phyloP scores from a whole-genome alignment of 2,113 vertebrate genomes.

The Andinoacara biseriatus region DNA sequence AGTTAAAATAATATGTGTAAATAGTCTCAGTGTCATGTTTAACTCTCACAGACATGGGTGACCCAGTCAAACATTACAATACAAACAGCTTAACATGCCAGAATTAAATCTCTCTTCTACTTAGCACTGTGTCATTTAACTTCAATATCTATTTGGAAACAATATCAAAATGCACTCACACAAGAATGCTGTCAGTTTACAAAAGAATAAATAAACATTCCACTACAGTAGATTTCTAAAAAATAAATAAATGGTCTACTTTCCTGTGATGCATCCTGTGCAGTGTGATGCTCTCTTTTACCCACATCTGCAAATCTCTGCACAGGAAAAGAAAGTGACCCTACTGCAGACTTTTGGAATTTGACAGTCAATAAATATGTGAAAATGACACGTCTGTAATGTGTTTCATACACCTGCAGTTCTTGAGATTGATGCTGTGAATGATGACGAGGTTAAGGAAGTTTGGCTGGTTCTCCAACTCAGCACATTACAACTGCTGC shows the following conservation, averaged over 20 bases:
- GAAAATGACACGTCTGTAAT: background rate
- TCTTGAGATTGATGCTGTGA: background rate
- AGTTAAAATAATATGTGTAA: background rate
- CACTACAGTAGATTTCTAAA: background rate
- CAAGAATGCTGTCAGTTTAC: background rate
- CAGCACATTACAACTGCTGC: too few relatives aligned
- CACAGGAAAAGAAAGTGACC: background rate
- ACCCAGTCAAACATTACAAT: background rate
- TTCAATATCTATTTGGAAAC: background rate
- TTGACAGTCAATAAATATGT: background rate
- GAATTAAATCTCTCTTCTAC: background rate
- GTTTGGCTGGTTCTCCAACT: too few relatives aligned
- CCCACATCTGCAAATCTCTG: background rate
- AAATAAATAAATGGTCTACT: rapidly evolving
- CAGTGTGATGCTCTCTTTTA: background rate
- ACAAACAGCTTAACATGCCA: background rate
- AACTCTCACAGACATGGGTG: background rate
- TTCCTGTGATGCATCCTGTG: background rate
- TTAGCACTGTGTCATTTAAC: background rate
- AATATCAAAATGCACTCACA: background rate
- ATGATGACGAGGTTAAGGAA: too few relatives aligned
- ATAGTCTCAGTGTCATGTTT: background rate
- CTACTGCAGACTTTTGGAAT: background rate
- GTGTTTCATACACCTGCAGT: too few relatives aligned
- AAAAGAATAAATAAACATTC: background rate